These are phyloP conservation scores for Hemicentrotus pulcherrimus DNA, from an alignment of 35 echinoderm and acorn worm species.

Conservation along the genomic window DNA sequence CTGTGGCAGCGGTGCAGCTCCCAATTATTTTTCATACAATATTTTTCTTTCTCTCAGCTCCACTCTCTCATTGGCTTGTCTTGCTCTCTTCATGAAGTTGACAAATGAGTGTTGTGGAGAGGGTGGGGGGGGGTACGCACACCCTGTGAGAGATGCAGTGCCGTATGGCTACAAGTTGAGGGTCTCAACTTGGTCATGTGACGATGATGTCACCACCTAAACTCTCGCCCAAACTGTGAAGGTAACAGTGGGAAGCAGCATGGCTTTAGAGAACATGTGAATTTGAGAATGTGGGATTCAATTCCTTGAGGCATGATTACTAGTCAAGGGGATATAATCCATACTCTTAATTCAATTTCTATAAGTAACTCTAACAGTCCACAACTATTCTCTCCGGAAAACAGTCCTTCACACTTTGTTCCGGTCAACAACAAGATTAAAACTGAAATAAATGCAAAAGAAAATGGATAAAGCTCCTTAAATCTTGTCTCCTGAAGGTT, in stretches of 20 bases:
- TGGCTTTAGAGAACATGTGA: conserved; percentile 15
- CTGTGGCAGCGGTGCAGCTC: neutral
- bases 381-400: neutral
- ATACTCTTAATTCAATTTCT: conserved; percentile 14
- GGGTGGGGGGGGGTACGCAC: neutral
- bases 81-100: conserved; percentile 33
- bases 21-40: conserved; percentile 40
- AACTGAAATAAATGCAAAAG: neutral
- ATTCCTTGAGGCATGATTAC: neutral
- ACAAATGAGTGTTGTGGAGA: neutral
- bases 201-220: conserved; percentile 25
- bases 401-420: neutral
- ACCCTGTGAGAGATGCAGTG: neutral
- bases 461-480: neutral
- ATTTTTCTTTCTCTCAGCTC: conserved; percentile 20
- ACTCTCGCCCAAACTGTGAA: conserved; percentile 21
- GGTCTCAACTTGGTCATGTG: conserved; percentile 10
- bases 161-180: conserved; percentile 7
- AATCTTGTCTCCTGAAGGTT: neutral
- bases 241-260: conserved; percentile 22
- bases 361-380: conserved; percentile 3
- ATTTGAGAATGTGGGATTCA: neutral
- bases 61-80: conserved; percentile 8
- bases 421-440: neutral
- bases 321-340: neutral